A percentile compares a stretch with the other conserved stretches of the same genome.
Conservation (phyloP, 2,888 invertebrate genomes). For the Lasioglossum calceatum region DNA sequence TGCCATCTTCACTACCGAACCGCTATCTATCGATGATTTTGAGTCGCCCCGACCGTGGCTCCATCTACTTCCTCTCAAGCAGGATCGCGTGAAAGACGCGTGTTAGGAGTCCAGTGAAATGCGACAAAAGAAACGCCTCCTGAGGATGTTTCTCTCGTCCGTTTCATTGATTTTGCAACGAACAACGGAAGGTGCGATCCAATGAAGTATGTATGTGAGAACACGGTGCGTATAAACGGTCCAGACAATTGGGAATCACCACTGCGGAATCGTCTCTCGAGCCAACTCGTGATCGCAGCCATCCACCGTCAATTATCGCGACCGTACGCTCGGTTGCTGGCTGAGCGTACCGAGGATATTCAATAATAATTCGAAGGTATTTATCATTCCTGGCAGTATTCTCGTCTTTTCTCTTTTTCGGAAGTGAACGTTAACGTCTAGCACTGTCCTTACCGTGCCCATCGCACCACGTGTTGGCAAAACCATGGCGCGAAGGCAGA, state of each 20-base stretch:
- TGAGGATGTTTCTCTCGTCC: slow-evolving; percentile 16
- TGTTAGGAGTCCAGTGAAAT: slow-evolving; percentile 45
- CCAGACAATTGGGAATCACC: neutral
- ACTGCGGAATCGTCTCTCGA: neutral
- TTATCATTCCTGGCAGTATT: neutral
- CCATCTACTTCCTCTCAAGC: slow-evolving; percentile 53
- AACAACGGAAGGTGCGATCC: neutral
- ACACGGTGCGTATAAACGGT: slow-evolving; percentile 51
- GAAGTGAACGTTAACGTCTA: neutral
- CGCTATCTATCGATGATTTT: slow-evolving; percentile 51
- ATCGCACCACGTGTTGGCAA: neutral
- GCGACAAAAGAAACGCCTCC: slow-evolving; percentile 25
- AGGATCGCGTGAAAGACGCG: slow-evolving; percentile 31
- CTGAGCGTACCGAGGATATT: neutral
- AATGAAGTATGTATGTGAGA: slow-evolving; percentile 1
- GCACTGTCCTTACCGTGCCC: no score
- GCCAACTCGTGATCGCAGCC: neutral
- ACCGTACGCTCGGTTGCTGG: neutral
- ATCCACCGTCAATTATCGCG: neutral
- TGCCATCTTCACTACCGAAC: slow-evolving; percentile 45
- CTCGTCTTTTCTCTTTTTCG: neutral
- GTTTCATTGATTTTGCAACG: slow-evolving; percentile 4
- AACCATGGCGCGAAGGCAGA: neutral
- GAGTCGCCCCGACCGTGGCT: slow-evolving; percentile 21
- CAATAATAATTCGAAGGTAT: neutral